Evolutionary conservation across 2,797 vertebrate genomes (phyloP), one percentile per base, ranked within the genome.

Genomic region (Potorous gilbertii): DNA sequence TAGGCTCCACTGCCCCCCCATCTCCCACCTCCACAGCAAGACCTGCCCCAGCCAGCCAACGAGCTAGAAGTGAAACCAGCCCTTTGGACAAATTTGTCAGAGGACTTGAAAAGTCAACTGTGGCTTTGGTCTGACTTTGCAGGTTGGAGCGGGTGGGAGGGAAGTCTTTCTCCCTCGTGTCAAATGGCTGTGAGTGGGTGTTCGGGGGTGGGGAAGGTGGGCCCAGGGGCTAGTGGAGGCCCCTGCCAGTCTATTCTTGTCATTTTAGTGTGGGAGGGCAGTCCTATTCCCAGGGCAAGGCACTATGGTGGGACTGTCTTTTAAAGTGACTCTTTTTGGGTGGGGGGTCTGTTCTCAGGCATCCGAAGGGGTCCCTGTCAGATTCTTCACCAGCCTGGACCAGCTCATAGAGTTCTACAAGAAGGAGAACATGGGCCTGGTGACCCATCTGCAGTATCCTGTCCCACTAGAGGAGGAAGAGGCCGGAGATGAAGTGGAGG

Each of bases 381-480:
- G 99, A 94, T 99, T 99, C 98, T 99, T 99, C 89, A 96, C 99
- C 10, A 98, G 98, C 97, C 98, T 99, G 96, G 98, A 99, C 54
- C 99, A 99, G 94, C 98, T 99, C 97, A 99, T 99, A 97, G 99
- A 99, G 54, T 99, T 99, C 27, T 99, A 99, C 98, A 99, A 98
- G 98, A 99, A 98, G 96, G 99, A 99, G 96, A 99, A 99, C 98
- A 99, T 99, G 99, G 99, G 99, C 1, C 98, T 99, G 97, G 98
- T 99, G 89, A 99, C 99, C 95, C 99, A 99, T 91, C 99, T 99
- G 97, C 99, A 99, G 98, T 99, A 99, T 92, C 98, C 99, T 0
- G 99, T 99, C 96, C 99, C 98, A 0, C 98, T 99, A 94, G 99
- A 99, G 98, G 99, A 99, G 96, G 99, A 99, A 92, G 98, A 99